Base-by-base conservation (phyloP, 2,888 invertebrate species). In the Melinopterus prodromus region DNA sequence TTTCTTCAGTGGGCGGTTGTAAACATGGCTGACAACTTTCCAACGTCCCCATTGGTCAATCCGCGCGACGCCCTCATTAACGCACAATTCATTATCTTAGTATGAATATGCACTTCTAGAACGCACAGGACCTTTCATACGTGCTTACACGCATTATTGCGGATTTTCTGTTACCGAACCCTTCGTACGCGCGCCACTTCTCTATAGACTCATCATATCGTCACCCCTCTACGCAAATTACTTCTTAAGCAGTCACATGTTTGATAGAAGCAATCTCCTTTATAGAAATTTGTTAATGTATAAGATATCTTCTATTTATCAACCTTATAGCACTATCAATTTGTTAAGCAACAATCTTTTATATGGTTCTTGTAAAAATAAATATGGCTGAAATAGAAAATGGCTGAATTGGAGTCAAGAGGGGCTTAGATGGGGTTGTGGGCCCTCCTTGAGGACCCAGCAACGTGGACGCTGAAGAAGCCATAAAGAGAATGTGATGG, bases 1-100 rank as follows among this genome's bases (percentile, higher is more conserved):
- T 84, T 84, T 83, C 84, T 84, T 82, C 81, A 82, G 84, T 84
- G 83, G 85, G 85, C 85, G 85, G 84, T 83, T 85, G 83, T 84
- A 84, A 85, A 85, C 82, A 85, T 85, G 85, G 85, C 85, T 84
- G 84, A 83, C 84, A 78, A 77, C 79, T 78, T 84, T 82, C 79
- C 78, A 82, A 83, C 71, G 81, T 84, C 82, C 83, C 82, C 82
- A 85, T 85, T 85, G 85, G 85, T 84, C 82, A 84, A 83, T 83
- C 79, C 81, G 80, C 81, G 82, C 80, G 81, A 84, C 84, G 84
- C 85, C 84, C 84, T 85, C 84, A 82, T 84, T 83, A 83, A 82
- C 81, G 81, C 82, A 81, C 81, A 82, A 81, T 84, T 82, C 83
- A 84, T 84, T 84, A 84, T 83, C 82, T 83, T 83, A 81, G 82